Evolutionary conservation across 2,888 invertebrate species (phyloP).

Genomic region (Limenitis camilla): DNA sequence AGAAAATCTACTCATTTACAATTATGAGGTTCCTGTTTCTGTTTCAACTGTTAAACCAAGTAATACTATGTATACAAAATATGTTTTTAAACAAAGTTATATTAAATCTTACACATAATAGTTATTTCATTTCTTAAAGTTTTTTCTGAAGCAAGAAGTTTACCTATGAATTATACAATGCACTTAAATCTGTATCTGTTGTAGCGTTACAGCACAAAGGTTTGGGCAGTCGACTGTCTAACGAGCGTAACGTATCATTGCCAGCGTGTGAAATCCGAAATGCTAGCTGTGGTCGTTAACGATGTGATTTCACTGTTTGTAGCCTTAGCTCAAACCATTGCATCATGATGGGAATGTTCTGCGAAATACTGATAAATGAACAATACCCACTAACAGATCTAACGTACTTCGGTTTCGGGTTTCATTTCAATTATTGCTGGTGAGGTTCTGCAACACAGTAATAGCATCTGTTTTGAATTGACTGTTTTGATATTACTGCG

Average conservation of each 20-base stretch:
- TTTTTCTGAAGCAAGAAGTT: no score
- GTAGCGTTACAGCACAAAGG: slow-evolving; percentile 12
- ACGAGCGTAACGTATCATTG: slow-evolving; percentile 43
- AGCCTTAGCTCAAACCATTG: slow-evolving; percentile 22
- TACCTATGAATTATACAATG: not conserved
- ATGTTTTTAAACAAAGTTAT: not conserved
- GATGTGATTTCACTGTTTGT: slow-evolving; percentile 34
- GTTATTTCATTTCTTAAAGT: not conserved
- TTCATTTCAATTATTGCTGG: slow-evolving; percentile 14
- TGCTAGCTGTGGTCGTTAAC: slow-evolving; percentile 30
- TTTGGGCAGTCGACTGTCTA: slow-evolving; percentile 25
- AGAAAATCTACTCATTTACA: no score
- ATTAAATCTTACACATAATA: not conserved
- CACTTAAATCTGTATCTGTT: slow-evolving; percentile 11
- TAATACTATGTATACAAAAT: no score
- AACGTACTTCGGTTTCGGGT: slow-evolving; percentile 6
- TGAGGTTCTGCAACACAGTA: not conserved
- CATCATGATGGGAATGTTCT: slow-evolving; percentile 12
- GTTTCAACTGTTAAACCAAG: no score
- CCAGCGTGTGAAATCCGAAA: slow-evolving; percentile 34
- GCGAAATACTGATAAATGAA: slow-evolving; percentile 7
- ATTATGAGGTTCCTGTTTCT: no score
- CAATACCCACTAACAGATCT: slow-evolving; percentile 10
- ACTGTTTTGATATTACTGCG: not conserved
- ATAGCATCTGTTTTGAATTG: not conserved